Percentiles rank a stretch among this genome's conserved stretches.
Evolutionary conservation across 2,113 vertebrate genomes (phyloP).

Genomic region (Condylura cristata): DNA sequence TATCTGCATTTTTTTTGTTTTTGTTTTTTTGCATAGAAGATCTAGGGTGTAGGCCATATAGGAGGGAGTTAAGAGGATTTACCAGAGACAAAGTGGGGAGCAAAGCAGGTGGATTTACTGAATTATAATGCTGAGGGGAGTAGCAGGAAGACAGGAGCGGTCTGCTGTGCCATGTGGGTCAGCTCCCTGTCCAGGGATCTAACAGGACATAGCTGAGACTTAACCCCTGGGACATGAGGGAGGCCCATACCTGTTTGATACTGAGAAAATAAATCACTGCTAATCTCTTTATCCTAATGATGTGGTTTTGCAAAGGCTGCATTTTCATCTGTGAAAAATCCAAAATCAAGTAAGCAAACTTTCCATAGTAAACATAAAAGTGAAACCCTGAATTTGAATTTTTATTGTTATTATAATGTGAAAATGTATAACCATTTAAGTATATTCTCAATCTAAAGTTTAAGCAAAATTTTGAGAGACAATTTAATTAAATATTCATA

Average conservation of each 20-base stretch:
- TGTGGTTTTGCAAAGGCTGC: not conserved
- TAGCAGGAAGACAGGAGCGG: no score
- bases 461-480: not conserved
- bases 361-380: not conserved
- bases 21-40: no score
- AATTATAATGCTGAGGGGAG: no score
- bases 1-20: no score
- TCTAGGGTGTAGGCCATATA: no score
- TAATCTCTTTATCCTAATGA: not conserved
- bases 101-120: no score
- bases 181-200: no score
- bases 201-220: no score
- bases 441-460: not conserved
- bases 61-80: no score
- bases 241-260: not conserved
- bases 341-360: not conserved
- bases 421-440: not conserved
- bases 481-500: not conserved
- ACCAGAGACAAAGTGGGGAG: no score
- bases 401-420: not conserved
- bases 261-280: not conserved
- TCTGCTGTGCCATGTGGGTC: no score
- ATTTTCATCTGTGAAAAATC: not conserved
- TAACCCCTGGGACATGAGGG: no score
- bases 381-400: not conserved